phyloP scores from a whole-genome alignment of 2,797 vertebrate species.

The Rousettus madagascariensis region DNA sequence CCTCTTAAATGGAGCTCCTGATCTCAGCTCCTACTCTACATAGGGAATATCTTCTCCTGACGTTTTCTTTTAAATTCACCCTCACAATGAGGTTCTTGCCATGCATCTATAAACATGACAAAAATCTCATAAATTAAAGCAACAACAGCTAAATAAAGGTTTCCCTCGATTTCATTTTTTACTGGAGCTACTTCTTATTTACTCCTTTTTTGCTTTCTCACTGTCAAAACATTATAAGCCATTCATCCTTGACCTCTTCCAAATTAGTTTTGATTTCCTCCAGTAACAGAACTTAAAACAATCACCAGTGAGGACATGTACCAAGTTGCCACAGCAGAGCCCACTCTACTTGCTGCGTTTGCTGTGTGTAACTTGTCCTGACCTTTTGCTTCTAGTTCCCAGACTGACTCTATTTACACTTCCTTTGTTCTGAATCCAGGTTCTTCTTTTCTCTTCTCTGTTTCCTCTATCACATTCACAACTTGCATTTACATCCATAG shows the following conservation, averaged over 20 bases:
- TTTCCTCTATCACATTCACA: neutral
- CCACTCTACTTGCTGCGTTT: neutral
- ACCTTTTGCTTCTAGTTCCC: neutral
- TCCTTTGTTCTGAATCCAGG: neutral
- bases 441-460: neutral
- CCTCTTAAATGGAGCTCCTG: neutral
- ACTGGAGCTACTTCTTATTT: neutral
- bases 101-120: neutral
- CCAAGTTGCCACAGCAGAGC: neutral
- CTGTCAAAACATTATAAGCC: neutral
- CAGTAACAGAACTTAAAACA: neutral
- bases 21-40: neutral
- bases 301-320: fast-evolving
- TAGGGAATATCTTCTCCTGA: neutral
- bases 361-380: neutral
- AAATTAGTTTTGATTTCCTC: neutral
- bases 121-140: neutral
- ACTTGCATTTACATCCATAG: neutral
- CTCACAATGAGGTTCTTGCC: neutral
- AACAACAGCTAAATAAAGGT: neutral
- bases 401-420: neutral
- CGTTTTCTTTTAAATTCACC: neutral
- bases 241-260: neutral
- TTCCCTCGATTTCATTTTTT: neutral
- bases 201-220: neutral